Base-by-base conservation (phyloP, 2,797 vertebrate genomes). In the Chaunax sp. region DNA sequence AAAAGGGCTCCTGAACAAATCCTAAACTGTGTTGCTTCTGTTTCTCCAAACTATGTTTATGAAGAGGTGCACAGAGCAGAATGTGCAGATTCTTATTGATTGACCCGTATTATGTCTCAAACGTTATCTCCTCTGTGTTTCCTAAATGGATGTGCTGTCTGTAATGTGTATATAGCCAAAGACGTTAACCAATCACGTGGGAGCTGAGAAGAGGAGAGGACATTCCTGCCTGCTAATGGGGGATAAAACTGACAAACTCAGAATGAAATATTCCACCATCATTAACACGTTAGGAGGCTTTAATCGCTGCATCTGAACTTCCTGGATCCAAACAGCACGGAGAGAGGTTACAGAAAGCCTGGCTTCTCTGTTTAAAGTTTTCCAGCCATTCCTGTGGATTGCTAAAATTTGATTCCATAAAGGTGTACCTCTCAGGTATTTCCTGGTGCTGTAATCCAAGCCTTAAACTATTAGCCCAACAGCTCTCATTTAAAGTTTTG, bases 201-300 rank as follows among this genome's bases (percentile, higher is more conserved):
- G 46, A 64, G 75, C 5, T 5, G 25, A 53, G 70, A 44, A 78
- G 73, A 80, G 59, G 58, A 80, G 81, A 77, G 65, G 72, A 85
- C 89, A 92, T 92, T 92, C 89, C 89, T 86, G 84, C 55, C 74
- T 78, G 79, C 69, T 90, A 91, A 91, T 91, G 83, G 86, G 46
- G 82, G 87, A 84, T 87, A 84, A 84, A 92, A 82, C 86, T 86
- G 84, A 89, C 85, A 90, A 79, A 85, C 80, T 83, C 71, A 6
- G 66, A 76, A 82, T 85, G 72, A 90, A 89, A 87, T 87, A 87
- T 87, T 84, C 73, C 78, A 37, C 76, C 68, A 26, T 89, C 84
- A 73, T 90, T 87, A 85, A 81, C 80, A 66, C 51, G 45, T 82
- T 76, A 66, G 64, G 67, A 64, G 67, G 74, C 79, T 86, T 82